Evolutionary conservation across 1,140 invertebrate genomes (phyloP).

Genomic region (Drosophila rufa): DNA sequence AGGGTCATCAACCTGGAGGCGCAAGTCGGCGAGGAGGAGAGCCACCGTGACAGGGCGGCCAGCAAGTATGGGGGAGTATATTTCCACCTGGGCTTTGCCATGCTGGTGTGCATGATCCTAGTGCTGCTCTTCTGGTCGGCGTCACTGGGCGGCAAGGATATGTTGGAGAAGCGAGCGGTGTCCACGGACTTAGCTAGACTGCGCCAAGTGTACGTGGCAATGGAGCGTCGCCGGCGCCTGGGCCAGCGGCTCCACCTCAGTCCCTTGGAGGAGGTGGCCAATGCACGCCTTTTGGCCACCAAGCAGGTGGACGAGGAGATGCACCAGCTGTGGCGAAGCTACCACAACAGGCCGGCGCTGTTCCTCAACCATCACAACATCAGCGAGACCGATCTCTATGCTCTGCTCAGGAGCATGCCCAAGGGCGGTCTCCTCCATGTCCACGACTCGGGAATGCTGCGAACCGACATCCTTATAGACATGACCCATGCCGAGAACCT

Average conservation of each 20-base stretch:
- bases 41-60: not conserved
- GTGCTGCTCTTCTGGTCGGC: conserved; percentile 41
- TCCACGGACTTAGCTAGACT: conserved; percentile 13
- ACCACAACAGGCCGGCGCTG: conserved; percentile 85
- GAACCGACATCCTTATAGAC: conserved; percentile 86
- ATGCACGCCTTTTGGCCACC: conserved; percentile 36
- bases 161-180: not conserved
- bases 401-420: conserved; percentile 89
- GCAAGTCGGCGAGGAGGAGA: conserved; percentile 13
- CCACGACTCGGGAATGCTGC: conserved; percentile 89
- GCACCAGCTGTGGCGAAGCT: conserved; percentile 43
- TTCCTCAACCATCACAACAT: conserved; percentile 89
- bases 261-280: conserved; percentile 48
- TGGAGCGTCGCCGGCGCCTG: conserved; percentile 41
- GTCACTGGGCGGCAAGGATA: conserved; percentile 11
- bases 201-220: conserved; percentile 1
- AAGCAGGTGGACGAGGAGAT: conserved; percentile 40
- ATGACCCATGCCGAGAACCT: conserved; percentile 31
- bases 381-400: conserved; percentile 88
- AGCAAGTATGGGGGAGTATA: not conserved
- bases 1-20: conserved; percentile 13
- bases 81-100: conserved; percentile 9
- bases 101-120: conserved; percentile 27
- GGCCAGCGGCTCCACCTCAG: conserved; percentile 40
- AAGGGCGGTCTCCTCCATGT: conserved; percentile 91